Evolutionary conservation across 2,113 vertebrate genomes (phyloP).

Genomic region (Sitta europaea): DNA sequence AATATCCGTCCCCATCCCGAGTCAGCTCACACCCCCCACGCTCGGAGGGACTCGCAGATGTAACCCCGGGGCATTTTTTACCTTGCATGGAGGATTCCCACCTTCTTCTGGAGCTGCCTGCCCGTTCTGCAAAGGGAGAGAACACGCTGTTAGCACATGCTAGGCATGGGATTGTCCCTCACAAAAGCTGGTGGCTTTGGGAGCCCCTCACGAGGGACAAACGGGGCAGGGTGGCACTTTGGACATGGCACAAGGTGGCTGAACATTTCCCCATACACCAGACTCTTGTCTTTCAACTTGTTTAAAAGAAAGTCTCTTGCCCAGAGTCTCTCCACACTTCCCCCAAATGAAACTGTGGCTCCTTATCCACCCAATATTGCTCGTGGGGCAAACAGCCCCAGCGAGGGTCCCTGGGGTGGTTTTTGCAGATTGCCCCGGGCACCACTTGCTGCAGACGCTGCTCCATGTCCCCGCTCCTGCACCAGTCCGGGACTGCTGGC

Average conservation of each 20-base stretch:
- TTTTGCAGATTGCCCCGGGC: background rate
- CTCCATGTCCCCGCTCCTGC: background rate
- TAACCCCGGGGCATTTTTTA: constrained; percentile 3
- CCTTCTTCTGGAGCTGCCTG: constrained; percentile 71
- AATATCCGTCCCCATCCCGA: background rate
- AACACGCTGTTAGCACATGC: background rate
- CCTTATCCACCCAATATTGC: accelerated
- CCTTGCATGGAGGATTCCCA: constrained; percentile 65
- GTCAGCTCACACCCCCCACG: background rate
- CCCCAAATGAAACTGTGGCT: accelerated
- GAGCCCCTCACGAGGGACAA: background rate
- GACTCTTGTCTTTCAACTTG: too few species aligned
- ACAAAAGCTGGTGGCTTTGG: background rate
- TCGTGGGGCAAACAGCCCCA: accelerated
- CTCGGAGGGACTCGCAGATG: background rate
- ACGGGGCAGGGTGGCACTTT: background rate
- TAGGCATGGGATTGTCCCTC: background rate
- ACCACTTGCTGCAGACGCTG: background rate
- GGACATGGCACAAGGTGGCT: accelerated
- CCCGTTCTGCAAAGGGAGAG: constrained; percentile 73
- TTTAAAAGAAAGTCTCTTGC: background rate
- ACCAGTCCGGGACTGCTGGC: accelerated
- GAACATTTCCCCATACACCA: background rate
- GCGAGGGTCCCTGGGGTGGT: accelerated
- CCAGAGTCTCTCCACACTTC: background rate